Percentiles rank a stretch among this genome's conserved stretches.
Evolutionary conservation across 2,888 invertebrate genomes (phyloP).

Genomic region (Conomelus anceps): DNA sequence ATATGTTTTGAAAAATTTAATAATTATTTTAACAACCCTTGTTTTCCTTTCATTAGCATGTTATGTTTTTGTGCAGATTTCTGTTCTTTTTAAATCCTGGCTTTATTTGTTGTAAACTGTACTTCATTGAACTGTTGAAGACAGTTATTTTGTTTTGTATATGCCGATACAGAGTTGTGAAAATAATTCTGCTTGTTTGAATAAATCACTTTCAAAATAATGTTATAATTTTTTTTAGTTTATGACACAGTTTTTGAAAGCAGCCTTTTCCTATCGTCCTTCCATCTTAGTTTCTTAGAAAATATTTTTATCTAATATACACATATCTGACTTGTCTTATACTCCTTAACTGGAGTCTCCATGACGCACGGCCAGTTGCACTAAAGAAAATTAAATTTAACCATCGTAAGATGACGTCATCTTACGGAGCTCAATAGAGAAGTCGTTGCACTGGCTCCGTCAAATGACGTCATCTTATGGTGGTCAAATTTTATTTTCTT

Average conservation of each 20-base stretch:
- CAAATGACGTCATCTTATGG: too few species aligned
- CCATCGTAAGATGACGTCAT: too few species aligned
- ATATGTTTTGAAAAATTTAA: background rate
- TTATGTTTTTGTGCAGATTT: background rate
- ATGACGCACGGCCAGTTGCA: too few species aligned
- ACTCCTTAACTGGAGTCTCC: too few species aligned
- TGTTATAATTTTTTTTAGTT: background rate
- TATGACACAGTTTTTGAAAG: background rate
- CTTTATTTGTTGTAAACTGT: background rate
- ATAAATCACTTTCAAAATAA: background rate
- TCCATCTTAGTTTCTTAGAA: background rate
- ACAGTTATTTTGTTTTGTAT: background rate
- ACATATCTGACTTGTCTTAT: too few species aligned
- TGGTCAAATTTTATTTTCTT: too few species aligned
- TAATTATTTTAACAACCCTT: background rate
- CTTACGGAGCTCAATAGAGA: too few species aligned
- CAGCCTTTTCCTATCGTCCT: background rate
- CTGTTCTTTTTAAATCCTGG: background rate
- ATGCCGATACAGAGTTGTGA: background rate
- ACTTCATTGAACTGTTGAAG: background rate
- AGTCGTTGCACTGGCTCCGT: too few species aligned
- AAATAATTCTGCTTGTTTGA: background rate
- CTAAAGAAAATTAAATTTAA: too few species aligned
- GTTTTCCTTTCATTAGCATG: background rate
- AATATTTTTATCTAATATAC: background rate